These are phyloP conservation scores for Arctia plantaginis DNA, from an alignment of 2,888 invertebrate species.

Conservation along the genomic window DNA sequence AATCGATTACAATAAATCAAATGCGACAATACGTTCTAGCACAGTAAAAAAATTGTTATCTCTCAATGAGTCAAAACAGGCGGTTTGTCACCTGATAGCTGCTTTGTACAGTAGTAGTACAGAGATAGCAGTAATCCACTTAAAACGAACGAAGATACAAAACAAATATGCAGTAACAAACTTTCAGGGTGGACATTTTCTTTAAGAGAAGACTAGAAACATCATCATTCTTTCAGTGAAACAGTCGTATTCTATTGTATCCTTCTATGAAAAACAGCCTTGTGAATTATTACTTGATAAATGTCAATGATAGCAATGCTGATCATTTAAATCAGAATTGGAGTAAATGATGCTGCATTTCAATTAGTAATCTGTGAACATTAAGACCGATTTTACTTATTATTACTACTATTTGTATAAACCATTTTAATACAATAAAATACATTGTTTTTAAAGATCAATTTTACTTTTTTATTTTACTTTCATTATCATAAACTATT, in stretches of 20 bases:
- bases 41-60: constrained; percentile 38
- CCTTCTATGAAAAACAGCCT: background rate
- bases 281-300: background rate
- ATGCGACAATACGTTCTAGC: background rate
- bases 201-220: background rate
- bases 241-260: background rate
- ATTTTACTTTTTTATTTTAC: too few species aligned
- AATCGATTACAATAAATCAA: too few species aligned
- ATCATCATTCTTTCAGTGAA: too few species aligned
- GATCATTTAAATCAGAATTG: background rate
- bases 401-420: background rate
- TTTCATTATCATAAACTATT: background rate
- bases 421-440: too few species aligned
- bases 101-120: constrained; percentile 25
- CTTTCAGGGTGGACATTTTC: constrained; percentile 33
- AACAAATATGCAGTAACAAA: constrained; percentile 28
- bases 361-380: background rate
- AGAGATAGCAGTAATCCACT: constrained; percentile 53
- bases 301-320: background rate
- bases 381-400: background rate
- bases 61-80: constrained; percentile 54
- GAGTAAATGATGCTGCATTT: background rate
- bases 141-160: constrained; percentile 30
- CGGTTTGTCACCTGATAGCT: constrained; percentile 36
- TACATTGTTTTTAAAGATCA: too few species aligned